phyloP scores from a whole-genome alignment of 2,113 vertebrate species.

The Ibidorhyncha struthersii region DNA sequence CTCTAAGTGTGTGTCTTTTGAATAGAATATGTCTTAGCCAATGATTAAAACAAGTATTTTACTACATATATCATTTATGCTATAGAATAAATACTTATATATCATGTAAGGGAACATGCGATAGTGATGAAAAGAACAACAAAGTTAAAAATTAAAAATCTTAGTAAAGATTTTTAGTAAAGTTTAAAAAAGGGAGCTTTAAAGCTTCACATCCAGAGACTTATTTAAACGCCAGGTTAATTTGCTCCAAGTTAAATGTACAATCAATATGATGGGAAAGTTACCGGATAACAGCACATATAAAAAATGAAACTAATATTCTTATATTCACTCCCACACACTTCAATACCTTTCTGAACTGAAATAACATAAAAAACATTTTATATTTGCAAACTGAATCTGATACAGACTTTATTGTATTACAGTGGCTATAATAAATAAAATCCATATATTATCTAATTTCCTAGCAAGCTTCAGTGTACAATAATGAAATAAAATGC shows the following conservation, averaged over 20 bases:
- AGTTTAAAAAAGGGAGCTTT: neutral
- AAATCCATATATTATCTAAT: neutral
- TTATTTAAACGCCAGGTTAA: neutral
- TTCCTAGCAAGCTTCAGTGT: neutral
- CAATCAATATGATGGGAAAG: neutral
- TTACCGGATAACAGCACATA: neutral
- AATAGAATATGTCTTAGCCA: neutral
- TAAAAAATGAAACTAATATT: neutral
- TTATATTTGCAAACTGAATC: neutral
- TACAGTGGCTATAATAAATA: neutral
- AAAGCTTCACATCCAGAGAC: neutral
- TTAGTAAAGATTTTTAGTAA: neutral
- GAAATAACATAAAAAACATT: neutral
- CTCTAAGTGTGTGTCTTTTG: neutral
- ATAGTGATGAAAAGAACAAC: neutral
- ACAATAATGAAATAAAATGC: neutral
- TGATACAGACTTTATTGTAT: neutral
- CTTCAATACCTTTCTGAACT: neutral
- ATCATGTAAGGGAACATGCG: neutral
- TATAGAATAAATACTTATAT: neutral
- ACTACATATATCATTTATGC: neutral
- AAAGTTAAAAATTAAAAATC: neutral
- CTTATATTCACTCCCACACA: neutral
- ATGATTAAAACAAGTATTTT: neutral
- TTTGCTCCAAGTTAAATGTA: neutral